Percentiles rank a stretch among this genome's conserved stretches.
phyloP scores from a whole-genome alignment of 2,888 invertebrate species.

The Pterostichus madidus region DNA sequence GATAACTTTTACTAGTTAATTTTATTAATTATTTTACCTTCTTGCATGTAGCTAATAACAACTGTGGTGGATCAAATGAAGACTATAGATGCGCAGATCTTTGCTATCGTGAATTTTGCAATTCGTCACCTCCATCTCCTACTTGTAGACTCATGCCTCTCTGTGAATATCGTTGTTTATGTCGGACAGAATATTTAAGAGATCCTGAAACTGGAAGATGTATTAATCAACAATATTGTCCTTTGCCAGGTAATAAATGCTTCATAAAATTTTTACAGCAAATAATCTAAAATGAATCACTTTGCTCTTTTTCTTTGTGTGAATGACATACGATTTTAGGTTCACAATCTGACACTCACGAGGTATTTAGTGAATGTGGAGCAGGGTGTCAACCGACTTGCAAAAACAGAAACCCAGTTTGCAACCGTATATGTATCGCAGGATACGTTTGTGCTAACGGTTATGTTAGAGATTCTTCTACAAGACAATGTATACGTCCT shows the following conservation, averaged over 20 bases:
- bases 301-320: not conserved
- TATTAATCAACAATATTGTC: conserved; percentile 25
- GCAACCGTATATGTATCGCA: not conserved
- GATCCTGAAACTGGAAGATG: conserved; percentile 10
- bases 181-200: conserved; percentile 14
- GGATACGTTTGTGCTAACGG: too few relatives aligned
- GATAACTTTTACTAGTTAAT: too few relatives aligned
- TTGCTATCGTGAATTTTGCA: not conserved
- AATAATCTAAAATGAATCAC: not conserved
- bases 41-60: not conserved
- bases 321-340: not conserved
- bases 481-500: too few relatives aligned
- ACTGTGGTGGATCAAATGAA: not conserved
- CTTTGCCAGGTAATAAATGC: conserved; percentile 43
- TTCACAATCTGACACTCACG: conserved; percentile 6
- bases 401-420: not conserved
- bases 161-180: conserved; percentile 39
- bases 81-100: not conserved
- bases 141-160: not conserved
- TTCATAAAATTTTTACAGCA: not conserved
- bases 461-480: too few relatives aligned
- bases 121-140: not conserved
- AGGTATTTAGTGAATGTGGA: conserved; percentile 32
- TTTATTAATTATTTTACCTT: too few relatives aligned
- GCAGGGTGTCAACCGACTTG: conserved; percentile 41